phyloP scores from a whole-genome alignment of 1,140 invertebrate genomes.

The Pachypsylla venusta region DNA sequence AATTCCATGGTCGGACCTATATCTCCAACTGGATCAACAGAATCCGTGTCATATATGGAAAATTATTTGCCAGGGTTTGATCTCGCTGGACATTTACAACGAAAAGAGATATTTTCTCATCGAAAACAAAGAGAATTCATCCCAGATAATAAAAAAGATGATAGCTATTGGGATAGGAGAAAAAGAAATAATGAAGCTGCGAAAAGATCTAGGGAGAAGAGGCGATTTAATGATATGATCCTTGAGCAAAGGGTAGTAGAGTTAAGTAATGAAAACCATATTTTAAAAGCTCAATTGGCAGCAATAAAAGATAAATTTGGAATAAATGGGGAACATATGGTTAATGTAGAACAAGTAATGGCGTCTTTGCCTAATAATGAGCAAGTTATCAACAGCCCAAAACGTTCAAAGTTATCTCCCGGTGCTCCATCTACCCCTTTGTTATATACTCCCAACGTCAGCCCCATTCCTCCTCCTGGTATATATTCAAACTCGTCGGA shows the following conservation, averaged over 20 bases:
- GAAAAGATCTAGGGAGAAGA: conserved; percentile 84
- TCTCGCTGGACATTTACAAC: conserved; percentile 34
- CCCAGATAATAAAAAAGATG: conserved; percentile 91
- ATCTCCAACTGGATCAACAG: not conserved
- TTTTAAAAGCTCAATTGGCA: conserved; percentile 78
- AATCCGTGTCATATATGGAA: not conserved
- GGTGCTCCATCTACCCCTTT: conserved; percentile 29
- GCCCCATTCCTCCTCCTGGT: conserved; percentile 47
- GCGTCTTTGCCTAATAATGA: conserved; percentile 66
- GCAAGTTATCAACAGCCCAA: conserved; percentile 63
- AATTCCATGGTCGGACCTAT: not conserved
- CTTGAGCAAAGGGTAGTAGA: conserved; percentile 85
- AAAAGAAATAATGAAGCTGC: conserved; percentile 92
- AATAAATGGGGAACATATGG: conserved; percentile 67
- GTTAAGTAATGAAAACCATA: conserved; percentile 85
- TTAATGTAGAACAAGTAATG: conserved; percentile 69
- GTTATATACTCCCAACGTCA: conserved; percentile 36
- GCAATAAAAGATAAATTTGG: conserved; percentile 89
- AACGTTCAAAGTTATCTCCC: conserved; percentile 51
- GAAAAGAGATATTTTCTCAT: conserved; percentile 66
- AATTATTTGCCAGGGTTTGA: conserved; percentile 32
- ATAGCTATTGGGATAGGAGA: conserved; percentile 91
- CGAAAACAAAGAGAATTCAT: conserved; percentile 92
- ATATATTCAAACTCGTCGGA: conserved; percentile 34
- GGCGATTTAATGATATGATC: conserved; percentile 93